Base-by-base conservation (phyloP, 2,797 vertebrate genomes). In the Orestias chungarensis region DNA sequence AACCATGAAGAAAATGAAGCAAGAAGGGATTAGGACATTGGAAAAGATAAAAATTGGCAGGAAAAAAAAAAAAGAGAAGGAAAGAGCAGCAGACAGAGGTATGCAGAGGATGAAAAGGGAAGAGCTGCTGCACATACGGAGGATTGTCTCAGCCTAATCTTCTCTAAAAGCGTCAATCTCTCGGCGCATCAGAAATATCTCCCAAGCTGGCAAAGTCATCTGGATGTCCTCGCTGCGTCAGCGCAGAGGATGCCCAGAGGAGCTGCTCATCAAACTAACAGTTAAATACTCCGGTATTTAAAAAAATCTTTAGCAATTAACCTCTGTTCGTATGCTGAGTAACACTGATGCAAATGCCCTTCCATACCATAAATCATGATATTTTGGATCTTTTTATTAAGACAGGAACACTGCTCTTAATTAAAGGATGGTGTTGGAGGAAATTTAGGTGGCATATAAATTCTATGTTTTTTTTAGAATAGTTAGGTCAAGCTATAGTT, bases 71-170 rank as follows among this genome's bases (percentile, higher is more conserved):
- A 38, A 42, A 2, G 5, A 20, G 18, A 47, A 20, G 46, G 31
- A 35, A 35, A 35, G 55, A 59, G 35, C n/a, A 44, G 6, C 40
- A 40, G 61, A 68, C 40, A 62, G 68, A 65, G 49, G 71, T 23
- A 54, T n/a, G 23, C 4, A 66, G 50, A 79, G 75, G 71, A 87
- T 74, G 65, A 50, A 85, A 43, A 73, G 75, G 75, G 80, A 57
- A 57, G 18, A 6, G 46, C 79, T 73, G 80, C 80, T 70, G 59
- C 49, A 74, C 68, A 69, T 55, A 52, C 4, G 70, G 31, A 12
- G 74, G 81, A 29, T 43, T 43, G 67, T 68, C 74, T 74, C 62
- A 29, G 68, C 20, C 35, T 12, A 7, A 0, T 75, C 62, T 33
- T 64, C 4, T 12, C 70, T 75, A 15, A 54, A 52, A 79, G 67